Evolutionary conservation across 2,888 invertebrate species (phyloP).

Genomic region (Drosophila helvetica): DNA sequence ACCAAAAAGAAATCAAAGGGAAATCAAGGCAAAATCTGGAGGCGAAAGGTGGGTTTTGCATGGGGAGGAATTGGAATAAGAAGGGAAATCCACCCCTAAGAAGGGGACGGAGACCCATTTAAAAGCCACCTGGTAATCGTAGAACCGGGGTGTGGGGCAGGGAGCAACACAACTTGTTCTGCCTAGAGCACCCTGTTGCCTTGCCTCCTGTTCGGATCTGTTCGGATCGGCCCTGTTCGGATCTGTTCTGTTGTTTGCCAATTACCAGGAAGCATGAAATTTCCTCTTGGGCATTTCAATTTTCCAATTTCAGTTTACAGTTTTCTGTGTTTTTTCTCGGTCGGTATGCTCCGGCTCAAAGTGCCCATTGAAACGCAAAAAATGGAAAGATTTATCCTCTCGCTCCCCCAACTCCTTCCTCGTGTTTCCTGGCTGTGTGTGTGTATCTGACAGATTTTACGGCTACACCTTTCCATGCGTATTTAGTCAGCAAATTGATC

Average conservation of each 20-base stretch:
- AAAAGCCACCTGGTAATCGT: conserved; percentile 57
- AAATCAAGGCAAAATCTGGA: not conserved
- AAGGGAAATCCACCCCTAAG: conserved; percentile 50
- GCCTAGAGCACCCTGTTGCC: conserved; percentile 52
- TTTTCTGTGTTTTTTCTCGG: conserved; percentile 36
- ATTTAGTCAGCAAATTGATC: conserved; percentile 79
- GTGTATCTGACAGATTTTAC: conserved; percentile 66
- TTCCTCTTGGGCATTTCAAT: conserved; percentile 61
- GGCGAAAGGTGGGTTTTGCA: conserved; percentile 23
- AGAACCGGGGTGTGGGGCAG: too few relatives aligned
- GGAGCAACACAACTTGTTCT: conserved; percentile 56
- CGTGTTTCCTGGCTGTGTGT: conserved; percentile 22
- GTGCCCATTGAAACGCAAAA: conserved; percentile 74
- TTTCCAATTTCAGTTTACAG: conserved; percentile 61
- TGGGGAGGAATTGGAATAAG: not conserved
- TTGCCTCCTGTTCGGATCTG: conserved; percentile 6
- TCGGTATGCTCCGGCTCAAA: conserved; percentile 56
- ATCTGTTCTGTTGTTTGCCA: conserved; percentile 56
- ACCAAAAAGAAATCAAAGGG: not conserved
- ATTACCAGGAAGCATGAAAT: conserved; percentile 75
- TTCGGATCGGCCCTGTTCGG: not conserved
- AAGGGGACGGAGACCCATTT: not conserved
- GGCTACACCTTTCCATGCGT: conserved; percentile 74
- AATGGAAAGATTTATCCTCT: conserved; percentile 62
- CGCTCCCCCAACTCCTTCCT: conserved; percentile 5